A percentile compares a stretch with the other conserved stretches of the same genome.
Evolutionary conservation across 2,113 vertebrate species (phyloP).

Genomic region (Odontophorus gujanensis): DNA sequence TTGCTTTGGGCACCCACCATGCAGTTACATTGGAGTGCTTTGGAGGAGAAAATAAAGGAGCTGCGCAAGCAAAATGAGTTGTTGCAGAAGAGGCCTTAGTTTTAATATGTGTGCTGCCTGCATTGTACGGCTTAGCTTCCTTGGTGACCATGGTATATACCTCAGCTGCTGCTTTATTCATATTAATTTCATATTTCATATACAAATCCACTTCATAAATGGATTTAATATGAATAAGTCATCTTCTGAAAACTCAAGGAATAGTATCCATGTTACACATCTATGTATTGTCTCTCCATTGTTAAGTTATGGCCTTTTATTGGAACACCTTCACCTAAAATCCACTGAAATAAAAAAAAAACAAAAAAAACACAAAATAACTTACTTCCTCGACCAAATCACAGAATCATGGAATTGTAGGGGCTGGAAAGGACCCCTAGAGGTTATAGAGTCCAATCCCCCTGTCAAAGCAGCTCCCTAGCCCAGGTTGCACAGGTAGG

Average conservation of each 20-base stretch:
- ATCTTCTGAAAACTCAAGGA: background rate
- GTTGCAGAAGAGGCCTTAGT: background rate
- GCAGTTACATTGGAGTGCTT: background rate
- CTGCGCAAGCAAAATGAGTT: background rate
- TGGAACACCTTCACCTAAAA: background rate
- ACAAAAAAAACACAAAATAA: background rate
- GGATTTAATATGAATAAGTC: background rate
- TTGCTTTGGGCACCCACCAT: background rate
- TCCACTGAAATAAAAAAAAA: background rate
- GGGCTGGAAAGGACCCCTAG: too few relatives aligned
- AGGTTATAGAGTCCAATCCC: too few relatives aligned
- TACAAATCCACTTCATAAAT: background rate
- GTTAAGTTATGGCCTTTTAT: background rate
- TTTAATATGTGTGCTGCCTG: background rate
- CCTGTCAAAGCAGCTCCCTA: too few relatives aligned
- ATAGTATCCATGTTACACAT: background rate
- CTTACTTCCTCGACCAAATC: background rate
- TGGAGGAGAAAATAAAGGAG: background rate
- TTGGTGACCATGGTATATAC: rapidly evolving
- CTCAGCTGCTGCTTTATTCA: background rate
- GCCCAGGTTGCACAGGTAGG: too few relatives aligned
- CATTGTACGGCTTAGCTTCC: background rate
- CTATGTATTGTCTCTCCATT: background rate
- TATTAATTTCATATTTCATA: background rate
- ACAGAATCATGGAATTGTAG: background rate